Evolutionary conservation across 1,140 invertebrate species (phyloP).

Genomic region (Ectropis grisescens): DNA sequence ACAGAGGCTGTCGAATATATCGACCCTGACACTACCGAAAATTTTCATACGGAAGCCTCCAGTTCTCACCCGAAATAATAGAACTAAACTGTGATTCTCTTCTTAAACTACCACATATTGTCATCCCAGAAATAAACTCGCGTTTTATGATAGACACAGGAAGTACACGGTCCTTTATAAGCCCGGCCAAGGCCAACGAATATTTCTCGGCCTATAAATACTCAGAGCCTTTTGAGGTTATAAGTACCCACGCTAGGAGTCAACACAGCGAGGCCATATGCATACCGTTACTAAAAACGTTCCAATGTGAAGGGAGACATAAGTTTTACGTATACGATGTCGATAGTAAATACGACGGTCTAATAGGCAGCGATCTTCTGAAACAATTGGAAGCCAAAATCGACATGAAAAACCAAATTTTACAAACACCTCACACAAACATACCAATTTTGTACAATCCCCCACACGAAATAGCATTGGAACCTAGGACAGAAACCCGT

Average conservation of each 20-base stretch:
- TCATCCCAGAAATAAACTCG: constrained; percentile 3
- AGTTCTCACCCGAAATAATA: background rate
- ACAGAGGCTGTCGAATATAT: too few relatives aligned
- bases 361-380: constrained; percentile 14
- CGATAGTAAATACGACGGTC: constrained; percentile 16
- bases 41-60: constrained; percentile 1
- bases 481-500: constrained; percentile 6
- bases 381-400: background rate
- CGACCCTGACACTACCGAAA: too few relatives aligned
- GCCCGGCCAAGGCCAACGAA: constrained; percentile 1
- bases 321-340: constrained; percentile 14
- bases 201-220: constrained; percentile 3
- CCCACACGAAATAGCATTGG: constrained; percentile 1
- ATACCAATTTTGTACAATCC: constrained; percentile 9
- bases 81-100: constrained; percentile 3
- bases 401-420: constrained; percentile 2
- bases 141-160: constrained; percentile 8
- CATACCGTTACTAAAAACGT: constrained; percentile 2
- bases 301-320: background rate
- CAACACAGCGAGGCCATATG: constrained; percentile 1
- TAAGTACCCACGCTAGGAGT: constrained; percentile 3
- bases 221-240: constrained; percentile 3
- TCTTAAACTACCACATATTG: constrained; percentile 5
- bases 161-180: constrained; percentile 7
- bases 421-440: background rate